phyloP scores from a whole-genome alignment of 2,888 invertebrate species.

The Sturmia bella region DNA sequence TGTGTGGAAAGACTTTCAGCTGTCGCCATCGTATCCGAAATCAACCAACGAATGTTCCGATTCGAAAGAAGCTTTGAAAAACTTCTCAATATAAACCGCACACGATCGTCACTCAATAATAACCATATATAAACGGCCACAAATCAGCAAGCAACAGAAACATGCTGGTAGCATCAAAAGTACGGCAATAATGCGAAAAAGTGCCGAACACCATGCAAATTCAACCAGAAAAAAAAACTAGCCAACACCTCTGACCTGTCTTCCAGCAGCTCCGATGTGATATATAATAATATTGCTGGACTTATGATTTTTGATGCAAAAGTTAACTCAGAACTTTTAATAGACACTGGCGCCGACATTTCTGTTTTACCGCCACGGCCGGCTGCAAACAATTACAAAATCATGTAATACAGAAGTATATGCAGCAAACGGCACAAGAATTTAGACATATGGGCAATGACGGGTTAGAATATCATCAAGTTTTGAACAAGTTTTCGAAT shows the following conservation, averaged over 20 bases:
- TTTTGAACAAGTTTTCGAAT: conserved; percentile 5
- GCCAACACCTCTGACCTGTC: not conserved
- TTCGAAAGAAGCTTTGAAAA: conserved; percentile 20
- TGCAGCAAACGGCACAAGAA: conserved; percentile 32
- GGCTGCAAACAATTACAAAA: not conserved
- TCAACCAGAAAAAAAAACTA: conserved; percentile 38
- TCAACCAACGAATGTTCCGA: conserved; percentile 24
- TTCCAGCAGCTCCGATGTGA: not conserved
- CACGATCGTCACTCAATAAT: not conserved
- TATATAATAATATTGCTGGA: not conserved
- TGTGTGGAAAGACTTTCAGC: too few species aligned
- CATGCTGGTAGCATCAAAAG: conserved; percentile 40
- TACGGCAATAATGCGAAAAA: conserved; percentile 12
- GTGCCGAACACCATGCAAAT: not conserved
- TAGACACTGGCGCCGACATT: conserved; percentile 23
- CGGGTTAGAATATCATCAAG: conserved; percentile 19
- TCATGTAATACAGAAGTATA: conserved; percentile 1
- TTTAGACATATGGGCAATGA: conserved; percentile 24
- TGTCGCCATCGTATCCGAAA: not conserved
- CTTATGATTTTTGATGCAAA: conserved; percentile 19
- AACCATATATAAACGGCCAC: not conserved
- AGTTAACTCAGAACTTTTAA: not conserved
- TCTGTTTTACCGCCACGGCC: conserved; percentile 21
- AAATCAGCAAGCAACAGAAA: not conserved
- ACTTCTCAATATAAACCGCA: not conserved